Conservation (phyloP, 2,113 vertebrate genomes). For the Morone saxatilis region DNA sequence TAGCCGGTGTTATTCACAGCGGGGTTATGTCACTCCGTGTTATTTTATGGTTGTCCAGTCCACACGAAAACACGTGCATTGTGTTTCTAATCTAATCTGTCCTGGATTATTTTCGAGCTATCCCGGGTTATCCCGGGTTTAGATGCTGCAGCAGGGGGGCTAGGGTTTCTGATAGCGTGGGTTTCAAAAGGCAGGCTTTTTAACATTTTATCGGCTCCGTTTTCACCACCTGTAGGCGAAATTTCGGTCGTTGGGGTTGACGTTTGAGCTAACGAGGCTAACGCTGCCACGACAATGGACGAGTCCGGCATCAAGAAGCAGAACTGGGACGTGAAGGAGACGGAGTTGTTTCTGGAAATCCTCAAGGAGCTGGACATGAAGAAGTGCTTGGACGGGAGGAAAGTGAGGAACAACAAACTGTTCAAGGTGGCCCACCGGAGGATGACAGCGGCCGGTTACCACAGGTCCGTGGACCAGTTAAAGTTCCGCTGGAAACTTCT, state of each 20-base stretch:
- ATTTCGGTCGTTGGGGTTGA: too few relatives aligned
- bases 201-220: not conserved
- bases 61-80: conserved; percentile 61
- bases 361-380: conserved; percentile 77
- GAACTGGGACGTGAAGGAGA: conserved; percentile 77
- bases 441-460: conserved; percentile 70
- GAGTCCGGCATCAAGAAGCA: conserved; percentile 68
- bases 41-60: conserved; percentile 73
- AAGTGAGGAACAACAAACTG: conserved; percentile 71
- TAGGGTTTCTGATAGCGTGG: not conserved
- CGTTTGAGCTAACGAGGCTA: not conserved
- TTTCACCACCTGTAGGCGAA: not conserved
- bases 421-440: conserved; percentile 74
- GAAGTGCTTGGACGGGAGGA: conserved; percentile 72
- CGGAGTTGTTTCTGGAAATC: conserved; percentile 68
- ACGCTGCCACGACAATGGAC: conserved; percentile 54
- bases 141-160: not conserved
- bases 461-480: conserved; percentile 73
- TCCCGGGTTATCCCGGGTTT: not conserved
- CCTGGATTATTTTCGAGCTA: conserved; percentile 60
- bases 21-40: conserved; percentile 60
- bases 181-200: not conserved
- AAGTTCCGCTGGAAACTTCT: conserved; percentile 79
- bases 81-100: conserved; percentile 66
- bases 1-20: not conserved